These are phyloP conservation scores for Lasioglossum leucozonium DNA, from an alignment of 2,888 invertebrate species.

Conservation along the genomic window DNA sequence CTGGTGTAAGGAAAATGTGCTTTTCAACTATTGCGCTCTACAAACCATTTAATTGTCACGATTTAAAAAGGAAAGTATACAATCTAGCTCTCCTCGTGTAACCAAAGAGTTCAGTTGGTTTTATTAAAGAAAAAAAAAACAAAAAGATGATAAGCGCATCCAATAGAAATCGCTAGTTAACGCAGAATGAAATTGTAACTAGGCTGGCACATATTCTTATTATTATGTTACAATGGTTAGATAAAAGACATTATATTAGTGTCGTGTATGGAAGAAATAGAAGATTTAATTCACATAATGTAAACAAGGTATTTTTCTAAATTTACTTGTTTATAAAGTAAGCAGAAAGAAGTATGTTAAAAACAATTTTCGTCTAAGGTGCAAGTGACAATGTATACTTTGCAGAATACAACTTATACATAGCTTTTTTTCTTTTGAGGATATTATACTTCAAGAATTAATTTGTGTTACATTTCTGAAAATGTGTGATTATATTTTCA, in stretches of 20 bases:
- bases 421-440: not conserved
- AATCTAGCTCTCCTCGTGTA: slow-evolving; percentile 62
- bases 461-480: slow-evolving; percentile 17
- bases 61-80: slow-evolving; percentile 62
- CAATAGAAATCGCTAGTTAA: slow-evolving; percentile 45
- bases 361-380: slow-evolving; percentile 29
- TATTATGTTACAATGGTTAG: slow-evolving; percentile 56
- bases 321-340: slow-evolving; percentile 41
- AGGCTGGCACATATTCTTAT: slow-evolving; percentile 45
- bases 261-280: slow-evolving; percentile 45
- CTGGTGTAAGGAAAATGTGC: slow-evolving; percentile 18
- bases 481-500: not conserved
- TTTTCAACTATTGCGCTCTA: slow-evolving; percentile 33
- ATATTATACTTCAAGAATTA: slow-evolving; percentile 12
- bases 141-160: slow-evolving; percentile 29
- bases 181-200: slow-evolving; percentile 50
- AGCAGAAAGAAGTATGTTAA: slow-evolving; percentile 28
- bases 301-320: slow-evolving; percentile 56
- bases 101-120: slow-evolving; percentile 64
- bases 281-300: slow-evolving; percentile 37
- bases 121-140: slow-evolving; percentile 44
- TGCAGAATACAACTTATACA: slow-evolving; percentile 43
- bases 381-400: slow-evolving; percentile 37
- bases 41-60: slow-evolving; percentile 46
- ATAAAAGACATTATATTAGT: slow-evolving; percentile 60